A percentile compares a stretch with the other conserved stretches of the same genome.
phyloP scores from a whole-genome alignment of 2,888 invertebrate genomes.

The Phrixothrix hirtus region DNA sequence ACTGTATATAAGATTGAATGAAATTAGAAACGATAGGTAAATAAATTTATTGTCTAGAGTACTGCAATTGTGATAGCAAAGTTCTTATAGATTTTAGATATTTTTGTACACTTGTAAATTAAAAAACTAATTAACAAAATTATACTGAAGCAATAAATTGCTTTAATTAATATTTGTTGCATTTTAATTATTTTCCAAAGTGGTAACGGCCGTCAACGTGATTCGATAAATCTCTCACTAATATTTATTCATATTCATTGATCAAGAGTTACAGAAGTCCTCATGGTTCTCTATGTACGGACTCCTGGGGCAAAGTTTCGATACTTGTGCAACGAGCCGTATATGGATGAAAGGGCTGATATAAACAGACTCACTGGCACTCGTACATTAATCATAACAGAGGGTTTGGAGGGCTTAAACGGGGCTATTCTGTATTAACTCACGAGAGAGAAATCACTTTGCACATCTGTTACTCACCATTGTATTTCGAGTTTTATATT shows the following conservation, averaged over 20 bases:
- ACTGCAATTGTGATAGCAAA: constrained; percentile 55
- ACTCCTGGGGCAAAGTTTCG: constrained; percentile 54
- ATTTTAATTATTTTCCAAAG: too few species aligned
- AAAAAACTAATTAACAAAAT: constrained; percentile 10
- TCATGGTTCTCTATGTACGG: constrained; percentile 23
- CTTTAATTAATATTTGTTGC: too few species aligned
- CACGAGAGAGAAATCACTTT: constrained; percentile 39
- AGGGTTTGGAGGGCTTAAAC: constrained; percentile 47
- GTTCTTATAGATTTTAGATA: constrained; percentile 49
- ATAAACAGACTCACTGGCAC: constrained; percentile 51
- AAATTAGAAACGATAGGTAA: constrained; percentile 12
- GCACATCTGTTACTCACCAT: constrained; percentile 43
- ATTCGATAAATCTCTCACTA: not conserved
- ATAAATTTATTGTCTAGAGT: constrained; percentile 32
- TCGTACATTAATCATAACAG: constrained; percentile 55
- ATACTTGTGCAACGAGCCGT: constrained; percentile 56
- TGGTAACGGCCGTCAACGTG: too few species aligned
- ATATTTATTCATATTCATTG: constrained; percentile 14
- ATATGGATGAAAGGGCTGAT: constrained; percentile 51
- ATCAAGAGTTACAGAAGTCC: constrained; percentile 8
- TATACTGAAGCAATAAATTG: too few species aligned
- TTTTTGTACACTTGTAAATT: constrained; percentile 51
- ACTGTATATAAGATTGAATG: constrained; percentile 9
- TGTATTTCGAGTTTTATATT: constrained; percentile 35
- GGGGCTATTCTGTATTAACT: constrained; percentile 47